Base-by-base conservation (phyloP, 2,888 invertebrate genomes). In the Trichopria drosophilae region DNA sequence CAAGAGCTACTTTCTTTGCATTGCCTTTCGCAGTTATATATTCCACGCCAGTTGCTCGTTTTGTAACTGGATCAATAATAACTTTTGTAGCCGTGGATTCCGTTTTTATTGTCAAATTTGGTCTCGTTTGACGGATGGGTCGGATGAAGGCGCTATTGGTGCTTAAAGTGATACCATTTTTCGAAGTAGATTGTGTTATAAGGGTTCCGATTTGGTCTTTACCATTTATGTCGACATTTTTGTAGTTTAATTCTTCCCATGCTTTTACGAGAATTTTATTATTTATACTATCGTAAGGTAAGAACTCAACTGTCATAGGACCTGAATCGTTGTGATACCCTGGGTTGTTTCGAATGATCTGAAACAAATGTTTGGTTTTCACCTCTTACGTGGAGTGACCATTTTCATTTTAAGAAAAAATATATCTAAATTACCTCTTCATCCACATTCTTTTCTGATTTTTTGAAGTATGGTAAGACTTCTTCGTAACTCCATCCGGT, bases 81-180 rank as follows among this genome's bases (percentile, higher is more conserved):
- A 53, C 15, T 23, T 34, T 48, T 1, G 22, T 28, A 2, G 26
- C 53, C 12, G 16, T 32, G 6, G 39, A 16, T 2, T 40, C 20
- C 4, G 36, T 15, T 32, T 34, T 45, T 3, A 53, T 41, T 6
- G 18, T n/a, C 12, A 53, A 20, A 34, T 53, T 53, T 7, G 67
- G 73, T 29, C 49, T 28, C n/a, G 19, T 26, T 12, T 36, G 34
- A 4, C 53, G 23, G 4, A 53, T 49, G 3, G 53, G 49, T 26
- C 49, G 31, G 26, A 53, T 35, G 6, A 43, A 53, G 7, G 49
- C 49, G 3, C 9, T 15, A n/a, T 53, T 53, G 7, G 45, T 31
- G 7, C 45, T 53, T 9, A 43, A 35, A 1, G 45, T 29, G 16
- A 32, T 10, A n/a, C 53, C 53, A 10, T 50, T 10, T 19, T 39